Evolutionary conservation across 2,797 vertebrate species (phyloP), one percentile per base, ranked within the genome.

Genomic region (Phrynocephalus vlangalii): DNA sequence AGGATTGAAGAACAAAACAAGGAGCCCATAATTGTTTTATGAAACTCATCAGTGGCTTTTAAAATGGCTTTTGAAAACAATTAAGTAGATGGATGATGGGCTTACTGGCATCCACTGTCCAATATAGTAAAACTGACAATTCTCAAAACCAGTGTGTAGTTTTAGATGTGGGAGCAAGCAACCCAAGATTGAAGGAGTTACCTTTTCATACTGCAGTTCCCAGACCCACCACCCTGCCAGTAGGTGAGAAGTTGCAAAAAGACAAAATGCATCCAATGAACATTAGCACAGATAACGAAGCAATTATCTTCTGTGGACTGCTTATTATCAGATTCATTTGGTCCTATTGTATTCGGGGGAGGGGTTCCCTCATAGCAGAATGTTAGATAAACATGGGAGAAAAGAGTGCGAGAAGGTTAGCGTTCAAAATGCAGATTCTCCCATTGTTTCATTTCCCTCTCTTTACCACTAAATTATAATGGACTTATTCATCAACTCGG

Each of bases 91-190:
- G 30, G n/a, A 38, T 18, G 28, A 52, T 79, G 50, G 50, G 76
- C 50, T 71, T 28, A 38, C 22, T 56, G 76, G 77, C 67, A 71
- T 30, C 67, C 79, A 52, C 24, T 33, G n/a, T 44, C 15, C 44
- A 70, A 28, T 78, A 52, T 20, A 33, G 75, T 63, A 68, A 79
- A 85, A 85, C 50, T 20, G 44, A 44, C 60, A 22, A 85, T 86
- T 85, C 79, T 86, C 67, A 79, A 30, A 79, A 44, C 15, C 30
- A 52, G 67, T 28, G 9, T 16, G 20, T 13, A 50, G 44, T 77
- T 67, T 38, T 22, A 85, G 73, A 26, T 78, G 4, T 68, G 24
- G 24, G 26, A 38, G 68, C 38, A 7, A 44, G 33, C 20, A 70
- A 48, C 38, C 18, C 26, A 48, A 24, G 24, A 52, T 18, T 24